Evolutionary conservation across 2,113 vertebrate species (phyloP).

Genomic region (Pionites leucogaster): DNA sequence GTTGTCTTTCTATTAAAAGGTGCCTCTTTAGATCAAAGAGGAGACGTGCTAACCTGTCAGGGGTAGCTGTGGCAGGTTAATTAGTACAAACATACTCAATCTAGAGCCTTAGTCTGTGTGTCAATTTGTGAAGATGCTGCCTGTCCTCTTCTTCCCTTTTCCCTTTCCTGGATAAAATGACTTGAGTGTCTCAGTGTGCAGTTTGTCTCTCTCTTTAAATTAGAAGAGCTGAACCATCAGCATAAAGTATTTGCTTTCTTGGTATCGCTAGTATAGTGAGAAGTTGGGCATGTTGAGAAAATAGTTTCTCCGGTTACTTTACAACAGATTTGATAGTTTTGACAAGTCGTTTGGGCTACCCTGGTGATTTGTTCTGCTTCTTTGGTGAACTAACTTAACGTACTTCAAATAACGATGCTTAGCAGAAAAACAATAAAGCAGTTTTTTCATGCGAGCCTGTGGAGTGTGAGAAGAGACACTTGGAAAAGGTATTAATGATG

Average conservation of each 20-base stretch:
- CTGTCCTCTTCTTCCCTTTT: not conserved
- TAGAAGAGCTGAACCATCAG: not conserved
- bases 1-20: not conserved
- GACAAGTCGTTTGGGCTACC: not conserved
- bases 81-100: not conserved
- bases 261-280: not conserved
- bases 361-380: not conserved
- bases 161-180: not conserved
- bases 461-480: not conserved
- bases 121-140: not conserved
- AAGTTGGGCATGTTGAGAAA: not conserved
- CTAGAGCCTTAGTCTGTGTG: not conserved
- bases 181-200: not conserved
- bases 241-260: not conserved
- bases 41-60: not conserved
- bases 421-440: not conserved
- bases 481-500: slow-evolving; percentile 3
- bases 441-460: not conserved
- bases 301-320: not conserved
- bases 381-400: not conserved
- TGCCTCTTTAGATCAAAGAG: not conserved
- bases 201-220: slow-evolving; percentile 1
- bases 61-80: not conserved
- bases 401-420: not conserved
- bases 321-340: not conserved